Base-by-base conservation (phyloP, 2,797 vertebrate genomes). In the Xenentodon cancila region DNA sequence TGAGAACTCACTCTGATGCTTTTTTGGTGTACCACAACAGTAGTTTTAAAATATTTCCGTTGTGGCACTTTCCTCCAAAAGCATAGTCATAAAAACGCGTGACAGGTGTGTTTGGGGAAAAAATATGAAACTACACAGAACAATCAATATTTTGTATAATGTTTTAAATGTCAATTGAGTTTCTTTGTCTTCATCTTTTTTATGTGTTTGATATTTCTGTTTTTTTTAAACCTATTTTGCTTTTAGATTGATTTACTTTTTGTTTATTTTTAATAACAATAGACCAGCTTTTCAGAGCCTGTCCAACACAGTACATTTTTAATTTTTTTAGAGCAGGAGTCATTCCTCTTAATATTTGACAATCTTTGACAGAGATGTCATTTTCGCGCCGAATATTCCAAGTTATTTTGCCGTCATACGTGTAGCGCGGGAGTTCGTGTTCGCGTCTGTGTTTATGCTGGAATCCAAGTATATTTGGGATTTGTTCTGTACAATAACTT, bases 311-410 rank as follows among this genome's bases (percentile, higher is more conserved):
- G 5, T 0, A 4, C 6, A 0, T 7, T 4, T n/a, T n/a, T n/a
- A n/a, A n/a, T n/a, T n/a, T n/a, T 49, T 45, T 50, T 11, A 0
- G 3, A 3, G 1, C 7, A 0, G 0, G 16, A 63, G 71, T 45
- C 37, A 51, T 0, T 0, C 51, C 0, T 60, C 70, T 0, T 12
- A 0, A 0, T 0, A 3, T 5, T 44, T 5, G 0, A 58, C 43
- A 0, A 74, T 85, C 90, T 91, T 78, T 59, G 84, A 1, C 9
- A 30, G 2, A 27, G 37, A 54, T 73, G 55, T 78, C 19, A 84
- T 71, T 88, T 93, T 94, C 80, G 92, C 93, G 93, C 91, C 82
- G 80, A 89, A 85, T 86, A 84, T 79, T 84, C 61, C 19, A 53
- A 73, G 44, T 20, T 49, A 2, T 43, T 57, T 40, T 68, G 30